Base-by-base conservation (phyloP, 2,888 invertebrate genomes). In the Platycnemis pennipes region DNA sequence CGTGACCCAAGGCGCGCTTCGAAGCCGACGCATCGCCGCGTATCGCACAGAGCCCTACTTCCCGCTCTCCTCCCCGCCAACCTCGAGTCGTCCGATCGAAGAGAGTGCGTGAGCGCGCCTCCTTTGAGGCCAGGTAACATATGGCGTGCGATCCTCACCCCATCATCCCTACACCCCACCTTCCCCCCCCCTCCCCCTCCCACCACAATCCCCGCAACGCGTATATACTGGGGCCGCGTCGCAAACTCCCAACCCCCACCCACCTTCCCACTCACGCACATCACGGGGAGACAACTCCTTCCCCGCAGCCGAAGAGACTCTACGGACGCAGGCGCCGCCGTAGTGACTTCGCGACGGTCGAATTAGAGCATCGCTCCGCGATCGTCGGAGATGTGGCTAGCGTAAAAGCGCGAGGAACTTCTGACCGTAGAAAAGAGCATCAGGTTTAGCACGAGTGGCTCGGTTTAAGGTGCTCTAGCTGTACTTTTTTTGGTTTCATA, bases 111-210 rank as follows among this genome's bases (percentile, higher is more conserved):
- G 42, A 85, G 85, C 5, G 42, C 37, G 37, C 16, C 44, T 86
- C 63, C 63, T 86, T 86, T 86, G 86, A 86, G 86, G 86, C 86
- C 44, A 63, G 63, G 86, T 44, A 37, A 44, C 86, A 86, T 86
- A 86, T 86, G 86, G 86, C 86, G 86, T 11, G 77, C 77, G 77
- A 77, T 77, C 37, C 77, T 13, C 37, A n/a, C 77, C 37, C n/a
- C 77, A 11, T 31, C 31, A 5, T 3, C 22, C 31, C 22, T 16
- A 19, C 44, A 5, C 37, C 86, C 16, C 42, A 22, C 86, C 44
- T 44, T 16, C 86, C 19, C 16, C 86, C 11, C 2, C 5, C 86
- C 42, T 26, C 37, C 26, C 31, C 22, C 42, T 85, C 13, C n/a
- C 77, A 13, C 49, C 19, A 19, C 49, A 19, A 49, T 19, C 13